Evolutionary conservation across 92 coral and sea anemone species (phyloP), one percentile per base, ranked within the genome.

Genomic region (Parazoanthus swiftii): DNA sequence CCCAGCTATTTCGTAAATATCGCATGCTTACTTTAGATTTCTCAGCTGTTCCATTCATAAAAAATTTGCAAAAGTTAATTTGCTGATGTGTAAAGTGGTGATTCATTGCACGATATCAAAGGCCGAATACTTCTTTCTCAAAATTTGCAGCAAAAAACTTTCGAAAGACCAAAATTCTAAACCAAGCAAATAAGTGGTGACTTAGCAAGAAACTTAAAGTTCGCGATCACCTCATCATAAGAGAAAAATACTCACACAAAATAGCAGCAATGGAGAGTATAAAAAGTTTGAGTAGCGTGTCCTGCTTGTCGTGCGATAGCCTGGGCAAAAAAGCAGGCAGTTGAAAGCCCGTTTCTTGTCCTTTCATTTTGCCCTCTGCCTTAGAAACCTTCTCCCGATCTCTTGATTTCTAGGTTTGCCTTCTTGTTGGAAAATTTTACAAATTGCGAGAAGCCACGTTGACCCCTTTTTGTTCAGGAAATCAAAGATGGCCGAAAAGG

Each of bases 261-360:
- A 95, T 92, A 39, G 93, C 96, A 33, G 98, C 98, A 25, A 83
- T 97, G 81, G 99, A 97, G 25, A 97, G 89, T 10, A 97, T 89
- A 18, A 95, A 91, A 16, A 97, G 94, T 68, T 97, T 97, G 35
- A 97, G 94, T 91, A 97, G 93, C 91, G 99, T 97, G 93, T 95
- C 98, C 79, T 97, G 99, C 76, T 97, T 97, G 33, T 97, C 99
- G 91, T 92, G 92, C 35, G 99, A 95, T 2, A 97, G 91, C 67
- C 91, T 92, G 1, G 99, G 98, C 48, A 97, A 89, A 77, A 97
- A 97, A 5, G 94, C 88, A 39, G 99, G 97, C 85, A 95, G 81
- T 14, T 92, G 89, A 71, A 97, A 89, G 73, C 98, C 99, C 70
- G 93, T 89, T 82, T 93, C 94, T 90, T 95, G 97, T 80, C 86